Percentiles rank a stretch among this genome's conserved stretches.
Conservation (phyloP, 2,113 vertebrate species). For the Ameiurus melas region DNA sequence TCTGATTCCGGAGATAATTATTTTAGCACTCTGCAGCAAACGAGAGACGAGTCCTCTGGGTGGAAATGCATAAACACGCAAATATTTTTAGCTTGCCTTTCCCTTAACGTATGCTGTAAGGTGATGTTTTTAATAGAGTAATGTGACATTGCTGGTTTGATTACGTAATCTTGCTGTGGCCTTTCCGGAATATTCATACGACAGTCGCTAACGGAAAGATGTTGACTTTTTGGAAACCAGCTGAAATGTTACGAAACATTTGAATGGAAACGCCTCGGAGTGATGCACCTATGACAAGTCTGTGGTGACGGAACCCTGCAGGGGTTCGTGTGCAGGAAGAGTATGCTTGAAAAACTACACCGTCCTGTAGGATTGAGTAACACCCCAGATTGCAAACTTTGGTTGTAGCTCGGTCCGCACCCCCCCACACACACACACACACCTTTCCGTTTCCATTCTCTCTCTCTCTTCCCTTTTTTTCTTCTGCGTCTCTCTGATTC, state of each 20-base stretch:
- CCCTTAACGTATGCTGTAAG: neutral
- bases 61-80: neutral
- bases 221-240: neutral
- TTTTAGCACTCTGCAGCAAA: neutral
- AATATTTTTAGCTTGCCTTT: neutral
- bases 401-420: neutral
- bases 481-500: neutral
- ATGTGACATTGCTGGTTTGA: neutral
- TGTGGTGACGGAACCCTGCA: constrained; percentile 7
- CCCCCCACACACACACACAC: neutral
- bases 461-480: neutral
- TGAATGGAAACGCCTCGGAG: neutral
- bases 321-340: constrained; percentile 7
- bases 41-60: neutral
- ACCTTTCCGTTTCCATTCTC: neutral
- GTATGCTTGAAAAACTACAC: constrained; percentile 30
- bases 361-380: constrained; percentile 41
- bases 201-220: neutral
- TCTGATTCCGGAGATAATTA: neutral
- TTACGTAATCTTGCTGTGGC: neutral
- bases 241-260: neutral
- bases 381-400: constrained; percentile 19
- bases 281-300: neutral
- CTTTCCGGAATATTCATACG: neutral
- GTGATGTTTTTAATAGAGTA: neutral